phyloP scores from a whole-genome alignment of 2,113 vertebrate genomes.

The Zapus hudsonius region DNA sequence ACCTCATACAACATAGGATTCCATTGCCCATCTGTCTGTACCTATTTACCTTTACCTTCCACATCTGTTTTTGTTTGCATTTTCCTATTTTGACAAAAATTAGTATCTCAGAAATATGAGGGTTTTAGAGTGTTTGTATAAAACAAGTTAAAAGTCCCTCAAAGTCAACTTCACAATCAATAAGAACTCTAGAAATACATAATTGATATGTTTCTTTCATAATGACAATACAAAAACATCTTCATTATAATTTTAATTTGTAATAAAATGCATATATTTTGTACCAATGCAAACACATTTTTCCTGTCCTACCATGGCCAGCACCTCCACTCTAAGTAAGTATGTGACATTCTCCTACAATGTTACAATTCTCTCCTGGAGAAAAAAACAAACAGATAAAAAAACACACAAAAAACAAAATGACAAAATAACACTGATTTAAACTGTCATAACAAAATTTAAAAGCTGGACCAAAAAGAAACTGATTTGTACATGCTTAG shows the following conservation, averaged over 20 bases:
- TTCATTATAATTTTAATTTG: slow-evolving; percentile 28
- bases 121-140: not conserved
- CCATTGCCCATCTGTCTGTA: not conserved
- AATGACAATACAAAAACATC: slow-evolving; percentile 20
- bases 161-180: slow-evolving; percentile 30
- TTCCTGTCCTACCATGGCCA: not conserved
- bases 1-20: not conserved
- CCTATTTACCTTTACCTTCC: not conserved
- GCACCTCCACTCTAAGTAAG: not conserved
- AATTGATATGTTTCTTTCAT: not conserved
- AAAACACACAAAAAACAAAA: not conserved
- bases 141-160: slow-evolving; percentile 40
- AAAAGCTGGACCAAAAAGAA: slow-evolving; percentile 24
- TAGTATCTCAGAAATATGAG: not conserved
- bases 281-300: not conserved
- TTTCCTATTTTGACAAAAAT: not conserved
- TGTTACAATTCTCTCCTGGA: slow-evolving; percentile 4
- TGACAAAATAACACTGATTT: not conserved
- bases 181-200: slow-evolving; percentile 38
- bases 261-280: not conserved
- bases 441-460: slow-evolving; percentile 35
- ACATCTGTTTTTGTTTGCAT: not conserved
- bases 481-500: slow-evolving; percentile 13
- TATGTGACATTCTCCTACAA: not conserved
- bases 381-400: not conserved